A percentile compares a stretch with the other conserved stretches of the same genome.
phyloP scores from a whole-genome alignment of 2,113 vertebrate species.

The Panthera uncia region DNA sequence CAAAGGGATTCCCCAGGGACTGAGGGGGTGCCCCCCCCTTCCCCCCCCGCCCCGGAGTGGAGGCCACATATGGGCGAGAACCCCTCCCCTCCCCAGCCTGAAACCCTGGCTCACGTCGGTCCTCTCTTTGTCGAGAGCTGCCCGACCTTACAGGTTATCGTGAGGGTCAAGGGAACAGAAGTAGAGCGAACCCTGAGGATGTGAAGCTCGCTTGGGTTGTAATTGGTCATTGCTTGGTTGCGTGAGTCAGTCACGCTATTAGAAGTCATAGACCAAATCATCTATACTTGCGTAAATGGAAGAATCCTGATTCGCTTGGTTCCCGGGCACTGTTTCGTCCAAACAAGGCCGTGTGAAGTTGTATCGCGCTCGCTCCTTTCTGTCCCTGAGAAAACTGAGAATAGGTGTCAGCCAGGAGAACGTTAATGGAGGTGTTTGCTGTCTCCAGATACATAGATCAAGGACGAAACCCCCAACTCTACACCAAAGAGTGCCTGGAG shows the following conservation, averaged over 20 bases:
- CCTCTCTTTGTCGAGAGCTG: background rate
- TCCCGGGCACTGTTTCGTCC: background rate
- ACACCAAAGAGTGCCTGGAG: conserved; percentile 98
- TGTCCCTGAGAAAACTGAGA: background rate
- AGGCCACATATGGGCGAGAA: fast-evolving
- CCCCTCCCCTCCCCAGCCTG: background rate
- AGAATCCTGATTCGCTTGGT: fast-evolving
- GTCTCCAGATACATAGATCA: conserved; percentile 96
- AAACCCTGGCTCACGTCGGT: fast-evolving
- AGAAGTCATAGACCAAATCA: background rate
- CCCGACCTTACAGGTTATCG: background rate
- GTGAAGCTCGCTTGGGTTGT: background rate
- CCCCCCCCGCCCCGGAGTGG: too few species aligned
- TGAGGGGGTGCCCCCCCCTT: fast-evolving
- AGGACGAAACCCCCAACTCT: conserved; percentile 97
- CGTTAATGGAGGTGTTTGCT: background rate
- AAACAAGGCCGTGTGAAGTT: background rate
- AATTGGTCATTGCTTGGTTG: background rate
- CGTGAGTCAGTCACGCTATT: background rate
- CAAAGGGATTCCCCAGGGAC: fast-evolving
- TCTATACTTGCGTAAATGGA: fast-evolving
- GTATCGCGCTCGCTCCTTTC: background rate
- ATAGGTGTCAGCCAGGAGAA: background rate
- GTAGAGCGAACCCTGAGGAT: too few species aligned
- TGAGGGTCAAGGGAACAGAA: background rate